Base-by-base conservation (phyloP, 2,797 vertebrate genomes). In the Oreochromis grahami region DNA sequence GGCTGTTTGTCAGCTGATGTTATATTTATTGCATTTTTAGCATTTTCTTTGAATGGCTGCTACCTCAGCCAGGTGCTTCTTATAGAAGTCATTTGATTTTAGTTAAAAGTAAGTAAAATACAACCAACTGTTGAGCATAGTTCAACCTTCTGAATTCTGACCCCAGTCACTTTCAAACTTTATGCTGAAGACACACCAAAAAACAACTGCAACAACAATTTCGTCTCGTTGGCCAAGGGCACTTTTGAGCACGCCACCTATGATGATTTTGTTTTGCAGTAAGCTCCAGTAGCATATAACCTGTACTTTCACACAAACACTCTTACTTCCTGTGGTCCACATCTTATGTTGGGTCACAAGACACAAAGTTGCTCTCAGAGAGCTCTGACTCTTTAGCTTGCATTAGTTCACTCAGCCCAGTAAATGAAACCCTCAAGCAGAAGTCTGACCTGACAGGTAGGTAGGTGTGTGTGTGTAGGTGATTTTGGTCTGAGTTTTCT, bases 161-260 rank as follows among this genome's bases (percentile, higher is more conserved):
- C 1, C 19, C n/a, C 12, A 38, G 60, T n/a, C 4, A 38, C 34
- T 63, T 63, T 63, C 17, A 36, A 36, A 63, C 58, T 63, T 63
- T 36, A n/a, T 36, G 32, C 10, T 36, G 10, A 63, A 63, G 17
- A 2, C 10, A 63, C 32, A 63, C 32, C 58, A 3, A n/a, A 63
- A 63, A 60, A 56, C n/a, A 43, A 24, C 63, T 70, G 8, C 21
- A 70, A 26, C 4, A 11, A 43, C 0, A 17, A 70, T 26, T 26
- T 26, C 1, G 5, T 45, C 38, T 45, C 2, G 1, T 45, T 1
- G 3, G 8, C 41, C 4, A 0, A 70, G 14, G 8, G 14, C 41
- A 70, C 21, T 45, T 70, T 70, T 11, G 21, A 70, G 4, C 2
- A 1, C 14, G 15, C 38, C 3, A 3, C 14, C 38, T 5, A 70